Evolutionary conservation across 2,888 invertebrate genomes (phyloP), one percentile per base, ranked within the genome.

Genomic region (Oeneis ivallda): DNA sequence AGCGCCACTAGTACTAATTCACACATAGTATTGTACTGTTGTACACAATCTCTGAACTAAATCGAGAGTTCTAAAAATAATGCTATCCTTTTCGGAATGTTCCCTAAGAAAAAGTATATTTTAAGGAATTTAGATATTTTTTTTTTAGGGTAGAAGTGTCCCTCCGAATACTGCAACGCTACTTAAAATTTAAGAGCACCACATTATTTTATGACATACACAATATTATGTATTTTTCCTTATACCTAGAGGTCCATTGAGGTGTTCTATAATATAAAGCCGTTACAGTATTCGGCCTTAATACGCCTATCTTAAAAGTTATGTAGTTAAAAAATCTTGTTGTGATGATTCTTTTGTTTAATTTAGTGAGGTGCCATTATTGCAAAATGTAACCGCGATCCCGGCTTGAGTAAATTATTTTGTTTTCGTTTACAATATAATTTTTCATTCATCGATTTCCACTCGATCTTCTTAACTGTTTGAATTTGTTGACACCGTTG

Each of bases 331-430:
- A 72, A 77, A 77, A 68, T 81, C 72, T 81, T 79, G 83, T 85
- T 86, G 86, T 89, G 86, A 87, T 87, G 15, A 52, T 61, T 52
- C 41, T 61, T 52, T 61, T 61, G 37, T 82, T 72, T 80, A 79
- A 78, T 81, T 79, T 86, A 86, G 86, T 79, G 81, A 86, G 89
- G 90, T 89, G 90, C 91, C 90, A 90, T 91, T 85, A 82, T 81
- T 80, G 83, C 84, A 82, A 80, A 78, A 78, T 83, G 78, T 83
- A 80, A 82, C 75, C 81, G 83, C 82, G 80, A 82, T 75, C 81
- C 84, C 83, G 79, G 79, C 79, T 81, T 79, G 79, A 11, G 19
- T 49, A 60, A 77, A 77, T 81, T 75, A 78, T 79, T 79, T 81
- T 67, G 58, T 66, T 56, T 41, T 39, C 19, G 41, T 56, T 56